Percentiles rank a stretch among this genome's conserved stretches.
Evolutionary conservation across 2,797 vertebrate species (phyloP).

Genomic region (Trachurus trachurus): DNA sequence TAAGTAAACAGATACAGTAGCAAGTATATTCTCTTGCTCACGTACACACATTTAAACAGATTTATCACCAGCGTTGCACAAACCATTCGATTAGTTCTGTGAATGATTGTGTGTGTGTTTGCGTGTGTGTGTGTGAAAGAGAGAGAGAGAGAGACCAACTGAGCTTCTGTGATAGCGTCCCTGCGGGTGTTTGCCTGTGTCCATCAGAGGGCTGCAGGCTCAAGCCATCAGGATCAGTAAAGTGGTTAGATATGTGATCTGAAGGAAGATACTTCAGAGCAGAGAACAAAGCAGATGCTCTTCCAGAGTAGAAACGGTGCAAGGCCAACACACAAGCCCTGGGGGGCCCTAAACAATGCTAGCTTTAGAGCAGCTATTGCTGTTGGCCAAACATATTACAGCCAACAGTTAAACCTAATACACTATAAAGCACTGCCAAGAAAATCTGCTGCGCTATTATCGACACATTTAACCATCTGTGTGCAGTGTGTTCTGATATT

Average conservation of each 20-base stretch:
- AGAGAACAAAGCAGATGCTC: constrained; percentile 67
- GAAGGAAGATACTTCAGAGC: constrained; percentile 51
- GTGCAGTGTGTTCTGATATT: constrained; percentile 28
- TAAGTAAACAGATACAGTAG: constrained; percentile 33
- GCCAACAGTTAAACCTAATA: constrained; percentile 64
- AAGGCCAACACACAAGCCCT: constrained; percentile 55
- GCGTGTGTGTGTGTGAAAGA: not conserved
- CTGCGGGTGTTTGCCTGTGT: constrained; percentile 19
- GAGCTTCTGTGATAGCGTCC: constrained; percentile 34
- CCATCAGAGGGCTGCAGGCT: constrained; percentile 38
- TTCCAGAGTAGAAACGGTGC: constrained; percentile 54
- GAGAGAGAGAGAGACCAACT: constrained; percentile 25
- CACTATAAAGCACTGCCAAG: constrained; percentile 54
- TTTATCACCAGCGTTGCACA: constrained; percentile 65
- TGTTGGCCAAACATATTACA: constrained; percentile 51
- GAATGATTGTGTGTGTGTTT: constrained; percentile 1
- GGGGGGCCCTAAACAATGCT: constrained; percentile 59
- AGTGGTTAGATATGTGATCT: constrained; percentile 58
- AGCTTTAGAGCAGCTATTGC: constrained; percentile 56
- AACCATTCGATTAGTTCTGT: constrained; percentile 32
- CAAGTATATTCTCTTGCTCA: constrained; percentile 37
- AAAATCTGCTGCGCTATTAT: constrained; percentile 46
- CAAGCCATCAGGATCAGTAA: constrained; percentile 50
- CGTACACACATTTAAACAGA: constrained; percentile 45
- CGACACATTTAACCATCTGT: constrained; percentile 55